These are phyloP conservation scores for Dunckerocampus dactyliophorus DNA, from an alignment of 2,113 vertebrate species.

Conservation along the genomic window DNA sequence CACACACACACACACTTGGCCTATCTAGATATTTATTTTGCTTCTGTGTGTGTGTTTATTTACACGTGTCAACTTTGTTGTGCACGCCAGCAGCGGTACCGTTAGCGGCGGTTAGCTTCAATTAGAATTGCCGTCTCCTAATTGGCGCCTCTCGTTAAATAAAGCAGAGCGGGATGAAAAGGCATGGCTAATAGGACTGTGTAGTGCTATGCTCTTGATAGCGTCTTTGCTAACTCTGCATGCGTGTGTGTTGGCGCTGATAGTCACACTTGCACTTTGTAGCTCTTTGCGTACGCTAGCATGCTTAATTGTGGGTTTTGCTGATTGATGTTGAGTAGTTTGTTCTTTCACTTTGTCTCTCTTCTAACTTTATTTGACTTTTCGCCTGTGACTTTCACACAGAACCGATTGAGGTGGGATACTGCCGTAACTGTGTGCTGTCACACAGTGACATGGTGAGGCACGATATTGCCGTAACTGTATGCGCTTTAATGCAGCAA, in stretches of 20 bases:
- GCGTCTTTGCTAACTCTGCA: slow-evolving; percentile 32
- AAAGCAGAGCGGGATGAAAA: slow-evolving; percentile 58
- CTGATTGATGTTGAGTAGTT: slow-evolving; percentile 9
- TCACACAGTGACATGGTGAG: slow-evolving; percentile 1
- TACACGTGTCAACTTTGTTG: slow-evolving; percentile 60
- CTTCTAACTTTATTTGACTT: not conserved
- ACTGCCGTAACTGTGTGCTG: slow-evolving; percentile 2
- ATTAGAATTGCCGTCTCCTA: slow-evolving; percentile 55
- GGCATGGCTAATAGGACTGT: slow-evolving; percentile 59
- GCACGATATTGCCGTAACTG: too few relatives aligned
- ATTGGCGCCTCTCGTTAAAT: slow-evolving; percentile 62
- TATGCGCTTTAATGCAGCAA: too few relatives aligned
- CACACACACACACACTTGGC: slow-evolving; percentile 20
- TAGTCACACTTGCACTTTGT: slow-evolving; percentile 63
- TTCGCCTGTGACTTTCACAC: not conserved
- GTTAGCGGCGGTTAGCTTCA: slow-evolving; percentile 63
- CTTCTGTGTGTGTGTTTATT: slow-evolving; percentile 49
- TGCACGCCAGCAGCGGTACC: slow-evolving; percentile 55
- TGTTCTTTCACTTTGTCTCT: not conserved
- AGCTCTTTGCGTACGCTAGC: slow-evolving; percentile 39
- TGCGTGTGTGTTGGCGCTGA: slow-evolving; percentile 30
- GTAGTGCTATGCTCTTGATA: slow-evolving; percentile 48
- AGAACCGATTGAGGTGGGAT: not conserved
- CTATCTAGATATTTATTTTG: slow-evolving; percentile 40
- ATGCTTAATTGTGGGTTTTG: slow-evolving; percentile 27